Base-by-base conservation (phyloP, 1,140 invertebrate species). In the Drosophila neocordata region DNA sequence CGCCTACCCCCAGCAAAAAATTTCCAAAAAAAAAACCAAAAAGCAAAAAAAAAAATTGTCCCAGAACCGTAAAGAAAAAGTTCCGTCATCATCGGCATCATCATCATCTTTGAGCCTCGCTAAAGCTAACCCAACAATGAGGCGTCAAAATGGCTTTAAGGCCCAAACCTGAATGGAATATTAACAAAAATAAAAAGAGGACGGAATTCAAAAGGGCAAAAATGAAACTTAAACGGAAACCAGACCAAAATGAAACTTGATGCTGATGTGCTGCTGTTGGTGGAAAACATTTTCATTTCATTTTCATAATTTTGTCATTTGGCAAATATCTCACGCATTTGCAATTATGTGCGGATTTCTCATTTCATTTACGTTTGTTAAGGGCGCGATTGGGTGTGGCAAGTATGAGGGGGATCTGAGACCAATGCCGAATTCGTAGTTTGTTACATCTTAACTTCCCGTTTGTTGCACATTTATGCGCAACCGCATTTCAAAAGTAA, bases 331-430 rank as follows among this genome's bases (percentile, higher is more conserved):
- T 88, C 82, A 87, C 82, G 82, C 82, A 76, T 88, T 87, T 83
- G 79, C 83, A 87, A 87, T 87, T 87, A 88, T 87, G 82, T 83
- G 83, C 65, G 75, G 79, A 87, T 87, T 88, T 87, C 79, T 88
- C 78, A 85, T 77, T 76, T 73, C 67, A 72, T 72, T 73, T 71
- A 71, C 61, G 62, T 66, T 85, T 87, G 78, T 31, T 31, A 6
- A 31, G 27, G 27, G 27, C 4, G 27, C 4, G 27, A 4, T 1
- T 1, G 6, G 27, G 27, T 31, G 27, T 31, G 27, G 27, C 4
- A 31, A 3, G 27, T 31, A 7, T 1, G 27, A 70, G 73, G 84
- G 69, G 63, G 57, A 65, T 69, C 64, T 11, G 41, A 65, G 52
- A 56, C 60, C 53, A 63, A 55, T 56, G 69, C 56, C 62, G 27